Conservation (phyloP, 2,113 vertebrate genomes). For the Prunella himalayana region DNA sequence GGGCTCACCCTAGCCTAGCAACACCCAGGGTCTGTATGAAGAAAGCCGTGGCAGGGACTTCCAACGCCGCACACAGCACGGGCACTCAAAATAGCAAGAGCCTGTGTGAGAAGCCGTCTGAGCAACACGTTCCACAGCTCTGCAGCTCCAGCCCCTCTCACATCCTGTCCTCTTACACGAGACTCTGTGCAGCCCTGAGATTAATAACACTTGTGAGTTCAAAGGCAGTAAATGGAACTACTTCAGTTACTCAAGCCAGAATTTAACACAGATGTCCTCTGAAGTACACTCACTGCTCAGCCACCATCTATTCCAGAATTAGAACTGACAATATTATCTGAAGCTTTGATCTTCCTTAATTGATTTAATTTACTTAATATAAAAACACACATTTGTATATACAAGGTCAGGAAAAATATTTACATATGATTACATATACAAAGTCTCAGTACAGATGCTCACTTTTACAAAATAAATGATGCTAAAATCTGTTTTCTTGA, state of each 20-base stretch:
- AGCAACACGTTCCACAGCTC: background rate
- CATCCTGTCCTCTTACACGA: slow-evolving; percentile 22
- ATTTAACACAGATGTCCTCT: slow-evolving; percentile 4
- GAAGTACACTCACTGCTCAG: background rate
- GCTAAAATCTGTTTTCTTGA: background rate
- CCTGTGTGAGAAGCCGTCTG: background rate
- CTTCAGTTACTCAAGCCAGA: background rate
- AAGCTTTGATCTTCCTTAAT: slow-evolving; percentile 41
- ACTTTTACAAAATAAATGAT: background rate
- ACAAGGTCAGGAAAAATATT: background rate
- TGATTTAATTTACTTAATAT: slow-evolving; percentile 32
- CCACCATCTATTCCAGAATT: background rate
- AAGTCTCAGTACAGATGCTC: background rate
- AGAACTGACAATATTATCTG: background rate
- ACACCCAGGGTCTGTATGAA: background rate
- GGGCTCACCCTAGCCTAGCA: background rate
- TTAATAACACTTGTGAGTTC: slow-evolving; percentile 36
- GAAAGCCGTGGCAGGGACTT: background rate
- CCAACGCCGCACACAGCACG: rapidly evolving
- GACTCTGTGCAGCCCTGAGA: background rate
- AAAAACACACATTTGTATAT: slow-evolving; percentile 30
- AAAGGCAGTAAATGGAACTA: slow-evolving; percentile 5
- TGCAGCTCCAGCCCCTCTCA: slow-evolving; percentile 1
- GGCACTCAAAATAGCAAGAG: background rate
- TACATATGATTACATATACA: slow-evolving; percentile 29